Evolutionary conservation across 2,113 vertebrate species (phyloP).

Genomic region (Pogonocichla stellata): DNA sequence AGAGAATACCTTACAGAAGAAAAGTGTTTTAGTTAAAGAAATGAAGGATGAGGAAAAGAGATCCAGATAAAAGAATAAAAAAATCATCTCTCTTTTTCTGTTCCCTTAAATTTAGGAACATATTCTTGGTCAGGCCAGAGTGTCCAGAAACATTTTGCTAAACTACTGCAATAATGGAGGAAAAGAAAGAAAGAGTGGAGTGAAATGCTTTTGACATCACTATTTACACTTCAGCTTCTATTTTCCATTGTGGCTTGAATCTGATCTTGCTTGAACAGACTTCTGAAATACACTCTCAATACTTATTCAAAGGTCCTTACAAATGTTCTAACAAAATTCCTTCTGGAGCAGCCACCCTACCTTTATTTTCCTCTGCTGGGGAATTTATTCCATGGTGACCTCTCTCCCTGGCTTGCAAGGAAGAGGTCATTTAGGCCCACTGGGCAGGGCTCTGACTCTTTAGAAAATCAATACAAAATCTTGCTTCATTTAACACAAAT

Average conservation of each 20-base stretch:
- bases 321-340: constrained; percentile 44
- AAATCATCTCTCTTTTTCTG: not conserved
- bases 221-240: constrained; percentile 26
- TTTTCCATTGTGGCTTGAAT: constrained; percentile 33
- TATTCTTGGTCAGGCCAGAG: not conserved
- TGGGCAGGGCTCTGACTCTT: not conserved
- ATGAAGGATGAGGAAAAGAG: not conserved
- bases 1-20: not conserved
- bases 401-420: not conserved
- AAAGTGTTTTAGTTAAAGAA: not conserved
- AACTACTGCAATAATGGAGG: not conserved
- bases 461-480: not conserved
- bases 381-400: constrained; percentile 37
- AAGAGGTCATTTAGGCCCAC: constrained; percentile 17
- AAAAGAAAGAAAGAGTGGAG: not conserved
- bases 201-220: not conserved
- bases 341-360: not conserved
- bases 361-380: not conserved
- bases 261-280: constrained; percentile 36
- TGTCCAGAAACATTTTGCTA: not conserved
- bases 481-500: constrained; percentile 51
- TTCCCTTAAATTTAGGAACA: not conserved
- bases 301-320: constrained; percentile 28
- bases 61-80: not conserved
- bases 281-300: not conserved